Conservation (phyloP, 2,888 invertebrate genomes). For the Heliconius ethilla region DNA sequence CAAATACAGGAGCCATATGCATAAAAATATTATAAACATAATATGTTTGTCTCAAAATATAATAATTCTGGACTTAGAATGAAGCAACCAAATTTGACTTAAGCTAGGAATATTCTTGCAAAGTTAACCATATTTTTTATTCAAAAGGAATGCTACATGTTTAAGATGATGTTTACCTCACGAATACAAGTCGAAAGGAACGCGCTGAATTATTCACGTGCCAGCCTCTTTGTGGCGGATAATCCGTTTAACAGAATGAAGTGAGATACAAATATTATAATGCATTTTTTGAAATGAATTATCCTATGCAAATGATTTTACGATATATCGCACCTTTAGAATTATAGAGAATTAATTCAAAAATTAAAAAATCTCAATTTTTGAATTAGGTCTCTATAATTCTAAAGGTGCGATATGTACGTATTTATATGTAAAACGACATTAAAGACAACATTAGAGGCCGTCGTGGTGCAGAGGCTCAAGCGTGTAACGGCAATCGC, state of each 20-base stretch:
- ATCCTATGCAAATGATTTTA: neutral
- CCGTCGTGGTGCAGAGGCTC: no score
- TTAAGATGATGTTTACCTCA: constrained; percentile 33
- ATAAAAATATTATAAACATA: neutral
- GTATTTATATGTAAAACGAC: no score
- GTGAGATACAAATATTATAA: constrained; percentile 23
- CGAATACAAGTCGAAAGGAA: constrained; percentile 32
- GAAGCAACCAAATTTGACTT: neutral
- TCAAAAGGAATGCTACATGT: constrained; percentile 16
- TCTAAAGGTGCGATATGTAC: no score
- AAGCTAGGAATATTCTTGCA: neutral
- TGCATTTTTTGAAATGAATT: neutral
- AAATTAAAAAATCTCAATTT: no score
- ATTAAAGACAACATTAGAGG: no score
- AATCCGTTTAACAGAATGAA: constrained; percentile 36
- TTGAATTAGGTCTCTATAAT: no score
- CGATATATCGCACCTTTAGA: no score
- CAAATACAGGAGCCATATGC: neutral
- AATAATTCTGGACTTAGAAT: neutral
- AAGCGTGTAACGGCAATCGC: no score
- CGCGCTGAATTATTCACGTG: constrained; percentile 39
- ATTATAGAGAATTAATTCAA: no score
- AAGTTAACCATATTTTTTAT: constrained; percentile 9
- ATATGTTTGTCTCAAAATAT: neutral
- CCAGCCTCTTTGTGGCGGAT: constrained; percentile 35